Conservation (phyloP, 1,140 invertebrate genomes). For the Drosophila mayri region DNA sequence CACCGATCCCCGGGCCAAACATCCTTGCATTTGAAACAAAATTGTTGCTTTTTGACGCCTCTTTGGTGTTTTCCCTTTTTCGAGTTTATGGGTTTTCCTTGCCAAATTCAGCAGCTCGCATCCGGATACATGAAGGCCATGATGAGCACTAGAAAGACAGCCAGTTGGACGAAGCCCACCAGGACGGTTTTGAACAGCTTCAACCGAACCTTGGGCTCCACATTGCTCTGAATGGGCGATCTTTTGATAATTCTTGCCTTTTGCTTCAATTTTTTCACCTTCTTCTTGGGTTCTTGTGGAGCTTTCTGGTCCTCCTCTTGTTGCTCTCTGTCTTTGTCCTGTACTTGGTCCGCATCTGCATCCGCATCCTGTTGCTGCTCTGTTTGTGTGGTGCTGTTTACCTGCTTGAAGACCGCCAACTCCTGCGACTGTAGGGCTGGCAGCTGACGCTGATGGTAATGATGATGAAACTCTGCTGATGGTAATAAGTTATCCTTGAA, state of each 20-base stretch:
- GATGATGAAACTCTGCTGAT: neutral
- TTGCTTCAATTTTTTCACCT: neutral
- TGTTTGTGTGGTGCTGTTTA: slow-evolving; percentile 11
- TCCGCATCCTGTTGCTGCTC: neutral
- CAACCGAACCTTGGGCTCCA: slow-evolving; percentile 45
- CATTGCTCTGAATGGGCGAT: slow-evolving; percentile 17
- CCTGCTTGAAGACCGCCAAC: neutral
- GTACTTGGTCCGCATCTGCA: too few species aligned
- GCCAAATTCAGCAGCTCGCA: slow-evolving; percentile 43
- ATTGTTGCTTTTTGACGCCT: neutral
- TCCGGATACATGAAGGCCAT: slow-evolving; percentile 79
- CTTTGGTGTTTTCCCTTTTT: neutral
- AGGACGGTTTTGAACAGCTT: slow-evolving; percentile 67
- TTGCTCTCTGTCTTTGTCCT: neutral
- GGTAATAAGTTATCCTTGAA: too few species aligned
- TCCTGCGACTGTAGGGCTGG: neutral
- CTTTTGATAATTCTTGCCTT: neutral
- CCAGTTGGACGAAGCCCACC: slow-evolving; percentile 64
- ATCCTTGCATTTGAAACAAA: neutral
- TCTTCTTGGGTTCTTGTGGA: neutral
- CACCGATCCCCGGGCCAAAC: neutral
- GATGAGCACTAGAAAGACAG: slow-evolving; percentile 68
- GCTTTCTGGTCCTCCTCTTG: neutral
- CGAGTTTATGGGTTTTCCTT: neutral
- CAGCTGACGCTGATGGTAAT: neutral